A percentile compares a stretch with the other conserved stretches of the same genome.
Evolutionary conservation across 2,113 vertebrate species (phyloP).

Genomic region (Menidia beryllina): DNA sequence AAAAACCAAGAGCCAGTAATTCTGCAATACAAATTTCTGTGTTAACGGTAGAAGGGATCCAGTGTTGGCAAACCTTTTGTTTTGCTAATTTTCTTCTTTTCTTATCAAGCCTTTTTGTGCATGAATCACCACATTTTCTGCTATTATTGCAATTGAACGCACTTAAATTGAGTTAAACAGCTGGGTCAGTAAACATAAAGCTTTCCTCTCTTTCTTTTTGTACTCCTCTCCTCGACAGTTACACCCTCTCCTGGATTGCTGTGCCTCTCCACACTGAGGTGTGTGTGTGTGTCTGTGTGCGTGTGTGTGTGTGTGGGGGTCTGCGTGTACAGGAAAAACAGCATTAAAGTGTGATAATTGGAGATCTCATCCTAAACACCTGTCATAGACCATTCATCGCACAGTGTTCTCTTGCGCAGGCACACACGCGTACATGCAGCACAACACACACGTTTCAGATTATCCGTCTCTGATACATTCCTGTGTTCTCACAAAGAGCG

Average conservation of each 20-base stretch:
- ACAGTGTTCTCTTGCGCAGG: slow-evolving; percentile 20
- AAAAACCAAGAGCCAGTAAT: neutral
- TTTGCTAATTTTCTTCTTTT: neutral
- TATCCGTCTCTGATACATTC: slow-evolving; percentile 61
- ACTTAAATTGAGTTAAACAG: neutral
- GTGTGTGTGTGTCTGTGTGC: slow-evolving; percentile 89
- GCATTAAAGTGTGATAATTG: slow-evolving; percentile 90
- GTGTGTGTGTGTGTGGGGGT: slow-evolving; percentile 81
- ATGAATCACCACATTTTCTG: neutral
- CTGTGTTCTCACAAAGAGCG: slow-evolving; percentile 55
- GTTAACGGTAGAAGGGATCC: neutral
- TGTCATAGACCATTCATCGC: slow-evolving; percentile 73
- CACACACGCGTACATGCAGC: slow-evolving; percentile 31
- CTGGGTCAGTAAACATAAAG: slow-evolving; percentile 9
- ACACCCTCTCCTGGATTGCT: slow-evolving; percentile 4
- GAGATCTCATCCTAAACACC: slow-evolving; percentile 69
- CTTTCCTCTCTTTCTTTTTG: neutral
- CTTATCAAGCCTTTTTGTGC: neutral
- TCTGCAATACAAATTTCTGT: neutral
- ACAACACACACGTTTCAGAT: slow-evolving; percentile 47
- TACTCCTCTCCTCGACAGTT: slow-evolving; percentile 15
- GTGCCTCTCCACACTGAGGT: slow-evolving; percentile 35
- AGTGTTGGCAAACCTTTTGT: too few species aligned
- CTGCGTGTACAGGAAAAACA: slow-evolving; percentile 89
- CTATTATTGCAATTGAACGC: neutral